A percentile compares a stretch with the other conserved stretches of the same genome.
phyloP scores from a whole-genome alignment of 2,888 invertebrate species.

The Heterodera filipjevi region DNA sequence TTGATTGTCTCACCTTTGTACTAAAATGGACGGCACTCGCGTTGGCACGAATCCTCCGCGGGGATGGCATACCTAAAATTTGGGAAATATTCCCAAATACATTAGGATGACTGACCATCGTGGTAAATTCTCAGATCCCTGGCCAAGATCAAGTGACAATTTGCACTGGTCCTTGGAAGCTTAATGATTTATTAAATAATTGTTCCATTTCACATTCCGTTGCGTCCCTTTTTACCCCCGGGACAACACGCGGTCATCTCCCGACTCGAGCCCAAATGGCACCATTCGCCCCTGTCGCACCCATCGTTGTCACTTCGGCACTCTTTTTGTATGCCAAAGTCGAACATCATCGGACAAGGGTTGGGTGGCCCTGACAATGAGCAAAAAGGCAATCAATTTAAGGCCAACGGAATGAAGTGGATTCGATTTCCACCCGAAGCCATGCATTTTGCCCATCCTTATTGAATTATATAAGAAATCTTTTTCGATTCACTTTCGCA shows the following conservation, averaged over 20 bases:
- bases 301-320: conserved; percentile 39
- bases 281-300: conserved; percentile 53
- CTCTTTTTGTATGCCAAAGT: conserved; percentile 39
- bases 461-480: too few relatives aligned
- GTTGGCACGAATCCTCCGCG: conserved; percentile 54
- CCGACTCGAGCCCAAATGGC: conserved; percentile 56
- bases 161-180: conserved; percentile 57
- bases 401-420: too few relatives aligned
- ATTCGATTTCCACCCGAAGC: too few relatives aligned
- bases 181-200: conserved; percentile 19
- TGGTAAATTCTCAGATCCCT: conserved; percentile 57
- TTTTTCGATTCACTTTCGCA: conserved; percentile 54
- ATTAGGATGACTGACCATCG: conserved; percentile 51
- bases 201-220: neutral
- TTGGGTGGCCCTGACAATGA: conserved; percentile 55
- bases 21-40: conserved; percentile 59
- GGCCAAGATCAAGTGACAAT: conserved; percentile 53
- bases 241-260: conserved; percentile 61
- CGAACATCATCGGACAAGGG: conserved; percentile 56
- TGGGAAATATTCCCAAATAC: neutral
- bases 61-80: conserved; percentile 55
- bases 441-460: too few relatives aligned
- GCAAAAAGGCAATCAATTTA: neutral
- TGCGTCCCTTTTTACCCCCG: conserved; percentile 52
- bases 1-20: conserved; percentile 43